These are phyloP conservation scores for Hypercompe scribonia DNA, from an alignment of 2,888 invertebrate genomes.

Conservation along the genomic window DNA sequence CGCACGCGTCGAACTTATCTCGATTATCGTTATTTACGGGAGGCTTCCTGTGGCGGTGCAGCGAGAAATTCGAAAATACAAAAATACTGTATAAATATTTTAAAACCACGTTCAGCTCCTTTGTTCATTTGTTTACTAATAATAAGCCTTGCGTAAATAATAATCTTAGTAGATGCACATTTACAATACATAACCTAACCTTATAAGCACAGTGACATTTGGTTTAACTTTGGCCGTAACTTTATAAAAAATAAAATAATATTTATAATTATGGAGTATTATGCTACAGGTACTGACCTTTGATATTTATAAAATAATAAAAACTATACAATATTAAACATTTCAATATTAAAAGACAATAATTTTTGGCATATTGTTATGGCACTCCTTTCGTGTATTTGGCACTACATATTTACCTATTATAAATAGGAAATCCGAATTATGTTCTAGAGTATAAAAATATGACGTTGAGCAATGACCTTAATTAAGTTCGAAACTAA, in stretches of 20 bases:
- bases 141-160: conserved; percentile 30
- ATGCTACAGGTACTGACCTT: conserved; percentile 82
- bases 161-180: conserved; percentile 27
- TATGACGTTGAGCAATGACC: conserved; percentile 78
- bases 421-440: conserved; percentile 62
- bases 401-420: conserved; percentile 58
- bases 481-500: conserved; percentile 70
- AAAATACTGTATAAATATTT: conserved; percentile 35
- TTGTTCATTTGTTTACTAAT: conserved; percentile 15
- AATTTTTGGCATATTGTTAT: conserved; percentile 61
- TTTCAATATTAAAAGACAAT: conserved; percentile 42
- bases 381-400: conserved; percentile 70
- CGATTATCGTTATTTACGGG: conserved; percentile 19
- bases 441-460: conserved; percentile 68
- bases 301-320: conserved; percentile 60
- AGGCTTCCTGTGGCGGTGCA: conserved; percentile 5
- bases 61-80: conserved; percentile 17
- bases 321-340: conserved; percentile 42
- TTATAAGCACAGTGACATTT: conserved; percentile 24
- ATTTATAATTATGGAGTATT: conserved; percentile 72
- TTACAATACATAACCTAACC: conserved; percentile 21
- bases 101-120: conserved; percentile 7
- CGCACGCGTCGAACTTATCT: conserved; percentile 33
- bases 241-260: conserved; percentile 63
- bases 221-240: conserved; percentile 45